Evolutionary conservation across 2,113 vertebrate genomes (phyloP), one percentile per base, ranked within the genome.

Genomic region (Lonchura striata): DNA sequence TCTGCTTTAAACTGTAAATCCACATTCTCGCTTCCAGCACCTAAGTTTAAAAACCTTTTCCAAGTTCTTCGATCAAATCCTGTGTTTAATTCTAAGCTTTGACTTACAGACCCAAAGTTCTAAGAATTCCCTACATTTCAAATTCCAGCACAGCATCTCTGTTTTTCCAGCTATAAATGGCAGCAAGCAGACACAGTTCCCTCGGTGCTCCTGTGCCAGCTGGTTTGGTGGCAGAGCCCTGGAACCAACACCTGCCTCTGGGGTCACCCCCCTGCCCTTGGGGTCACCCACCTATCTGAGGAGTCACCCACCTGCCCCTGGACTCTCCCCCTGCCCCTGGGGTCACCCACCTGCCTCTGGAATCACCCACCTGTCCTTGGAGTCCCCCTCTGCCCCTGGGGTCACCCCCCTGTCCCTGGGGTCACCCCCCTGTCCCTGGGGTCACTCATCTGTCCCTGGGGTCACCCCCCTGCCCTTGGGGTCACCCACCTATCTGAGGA

Each of bases 151-250:
- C n/a, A 35, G 56, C 42, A 56, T 17, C 61, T 66, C 33, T 0
- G 0, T 31, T 63, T 86, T 54, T 20, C 49, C 81, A 79, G 6
- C 69, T 60, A 0, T 4, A 28, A 63, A 28, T n/a, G 42, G 41
- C 41, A 93, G 63, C 54, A 42, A 9, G 18, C 18, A 70, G 20
- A 72, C 9, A 47, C 0, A 1, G 28, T 56, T 81, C 53, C 60
- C 60, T 46, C 2, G 0, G 2, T 56, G 41, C 20, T 23, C 1
- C 2, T 1, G 10, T 37, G 1, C 1, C 83, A 86, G 0, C 7
- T 0, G 0, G 25, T 21, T 20, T 3, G 5, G 39, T 39, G 79
- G 52, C 56, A 93, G 42, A 84, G 47, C 39, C 61, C 65, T 41
- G 25, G 33, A 54, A 57, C 9, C 5, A 3, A 18, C 60, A 46